Evolutionary conservation across 1,140 invertebrate genomes (phyloP).

Genomic region (Thalassaphorura encarpata): DNA sequence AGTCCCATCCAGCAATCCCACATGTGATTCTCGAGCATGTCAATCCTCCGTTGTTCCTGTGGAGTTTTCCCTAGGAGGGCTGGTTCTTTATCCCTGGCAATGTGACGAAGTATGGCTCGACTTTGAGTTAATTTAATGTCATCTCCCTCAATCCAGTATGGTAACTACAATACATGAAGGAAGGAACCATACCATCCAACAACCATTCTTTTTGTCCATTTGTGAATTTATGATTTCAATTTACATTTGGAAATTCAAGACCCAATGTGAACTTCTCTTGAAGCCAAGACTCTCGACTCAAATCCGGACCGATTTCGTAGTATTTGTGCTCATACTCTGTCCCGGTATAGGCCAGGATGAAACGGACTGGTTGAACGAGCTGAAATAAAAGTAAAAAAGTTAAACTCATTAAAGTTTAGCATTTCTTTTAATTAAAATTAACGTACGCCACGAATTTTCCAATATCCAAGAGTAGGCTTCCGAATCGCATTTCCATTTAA

Average conservation of each 20-base stretch:
- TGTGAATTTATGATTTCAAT: constrained; percentile 5
- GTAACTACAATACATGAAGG: constrained; percentile 37
- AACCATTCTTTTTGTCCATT: constrained; percentile 2
- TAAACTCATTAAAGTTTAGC: neutral
- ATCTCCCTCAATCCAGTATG: constrained; percentile 45
- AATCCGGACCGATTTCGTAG: constrained; percentile 33
- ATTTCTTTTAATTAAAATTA: neutral
- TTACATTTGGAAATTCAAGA: constrained; percentile 36
- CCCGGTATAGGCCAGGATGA: constrained; percentile 39
- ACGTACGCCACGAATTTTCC: constrained; percentile 15
- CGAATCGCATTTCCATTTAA: no score
- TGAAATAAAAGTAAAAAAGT: no score
- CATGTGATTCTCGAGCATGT: constrained; percentile 42
- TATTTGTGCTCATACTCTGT: constrained; percentile 39
- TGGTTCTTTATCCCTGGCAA: constrained; percentile 40
- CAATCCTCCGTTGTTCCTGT: constrained; percentile 38
- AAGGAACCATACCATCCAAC: no score
- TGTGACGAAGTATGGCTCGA: constrained; percentile 43
- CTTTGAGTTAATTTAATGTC: constrained; percentile 44
- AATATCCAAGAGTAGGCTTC: constrained; percentile 12
- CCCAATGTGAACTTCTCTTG: constrained; percentile 35
- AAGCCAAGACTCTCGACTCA: constrained; percentile 32
- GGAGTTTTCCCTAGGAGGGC: constrained; percentile 38
- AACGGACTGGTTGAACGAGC: constrained; percentile 41
- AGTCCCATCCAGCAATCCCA: constrained; percentile 41